These are phyloP conservation scores for Cuniculus paca DNA, from an alignment of 2,797 vertebrate genomes.

Conservation along the genomic window DNA sequence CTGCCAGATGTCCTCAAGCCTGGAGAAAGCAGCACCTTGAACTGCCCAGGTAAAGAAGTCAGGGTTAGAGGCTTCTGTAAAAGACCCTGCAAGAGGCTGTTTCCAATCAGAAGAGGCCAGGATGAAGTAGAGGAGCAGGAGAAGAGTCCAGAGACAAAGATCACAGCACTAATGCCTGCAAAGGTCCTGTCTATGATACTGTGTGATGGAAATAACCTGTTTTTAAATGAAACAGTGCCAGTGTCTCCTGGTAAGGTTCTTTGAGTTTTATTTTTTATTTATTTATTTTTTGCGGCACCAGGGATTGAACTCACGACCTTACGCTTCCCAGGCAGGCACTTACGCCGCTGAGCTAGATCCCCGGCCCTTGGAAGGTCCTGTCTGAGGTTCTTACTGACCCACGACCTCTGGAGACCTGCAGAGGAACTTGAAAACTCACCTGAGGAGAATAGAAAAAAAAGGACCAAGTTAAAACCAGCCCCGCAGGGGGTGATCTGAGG, in stretches of 20 bases:
- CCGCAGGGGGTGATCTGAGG: neutral
- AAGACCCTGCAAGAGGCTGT: neutral
- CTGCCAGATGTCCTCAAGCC: neutral
- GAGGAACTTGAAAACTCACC: accelerated
- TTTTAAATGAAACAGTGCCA: neutral
- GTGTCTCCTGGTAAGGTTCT: neutral
- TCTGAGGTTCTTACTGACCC: neutral
- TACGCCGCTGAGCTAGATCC: no score
- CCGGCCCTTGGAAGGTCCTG: no score
- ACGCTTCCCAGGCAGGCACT: no score
- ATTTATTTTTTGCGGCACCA: no score
- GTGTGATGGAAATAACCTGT: neutral
- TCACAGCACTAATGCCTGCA: neutral
- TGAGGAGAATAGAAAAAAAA: neutral
- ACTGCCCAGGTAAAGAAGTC: neutral
- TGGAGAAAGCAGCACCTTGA: neutral
- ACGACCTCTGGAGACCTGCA: neutral
- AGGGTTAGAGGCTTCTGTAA: neutral
- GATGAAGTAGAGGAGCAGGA: constrained; percentile 46
- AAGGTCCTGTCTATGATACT: neutral
- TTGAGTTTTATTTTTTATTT: no score
- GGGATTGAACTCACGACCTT: no score
- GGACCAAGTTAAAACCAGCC: no score
- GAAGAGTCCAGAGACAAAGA: neutral
- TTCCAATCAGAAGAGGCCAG: neutral